Conservation (phyloP, 2,797 vertebrate species). For the Phyllotis vaccarum region DNA sequence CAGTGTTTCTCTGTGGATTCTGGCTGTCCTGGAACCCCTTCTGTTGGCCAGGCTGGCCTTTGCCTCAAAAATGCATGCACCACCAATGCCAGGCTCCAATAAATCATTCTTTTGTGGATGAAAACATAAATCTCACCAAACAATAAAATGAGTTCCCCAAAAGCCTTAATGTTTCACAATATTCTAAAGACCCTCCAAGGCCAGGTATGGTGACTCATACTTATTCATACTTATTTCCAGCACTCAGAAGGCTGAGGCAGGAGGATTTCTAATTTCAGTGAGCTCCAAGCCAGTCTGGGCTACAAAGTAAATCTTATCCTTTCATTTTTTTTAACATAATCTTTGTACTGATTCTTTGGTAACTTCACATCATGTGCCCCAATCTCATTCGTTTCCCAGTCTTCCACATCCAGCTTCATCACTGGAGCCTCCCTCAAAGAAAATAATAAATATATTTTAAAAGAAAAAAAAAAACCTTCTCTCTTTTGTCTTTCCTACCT, state of each 20-base stretch:
- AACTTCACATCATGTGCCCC: background rate
- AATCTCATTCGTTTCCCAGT: background rate
- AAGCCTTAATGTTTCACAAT: background rate
- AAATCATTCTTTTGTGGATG: constrained; percentile 43
- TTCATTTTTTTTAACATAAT: background rate
- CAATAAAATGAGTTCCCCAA: constrained; percentile 37
- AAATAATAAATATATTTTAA: background rate
- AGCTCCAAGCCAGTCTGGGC: background rate
- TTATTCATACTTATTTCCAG: background rate
- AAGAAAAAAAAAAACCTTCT: background rate
- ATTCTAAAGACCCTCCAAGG: constrained; percentile 9
- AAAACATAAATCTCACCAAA: background rate
- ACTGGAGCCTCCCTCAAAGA: background rate
- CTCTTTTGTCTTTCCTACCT: background rate
- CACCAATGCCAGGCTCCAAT: background rate
- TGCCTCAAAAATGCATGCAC: background rate
- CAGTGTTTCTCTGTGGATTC: background rate
- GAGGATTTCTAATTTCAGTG: background rate
- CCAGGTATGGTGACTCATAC: background rate
- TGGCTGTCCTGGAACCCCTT: background rate
- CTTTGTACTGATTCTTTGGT: background rate
- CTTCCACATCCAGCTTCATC: background rate
- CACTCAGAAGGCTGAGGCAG: background rate
- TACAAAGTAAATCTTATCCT: background rate
- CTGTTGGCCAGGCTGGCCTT: background rate